These are phyloP conservation scores for Lagocephalus sceleratus DNA, from an alignment of 2,797 vertebrate genomes.

Conservation along the genomic window DNA sequence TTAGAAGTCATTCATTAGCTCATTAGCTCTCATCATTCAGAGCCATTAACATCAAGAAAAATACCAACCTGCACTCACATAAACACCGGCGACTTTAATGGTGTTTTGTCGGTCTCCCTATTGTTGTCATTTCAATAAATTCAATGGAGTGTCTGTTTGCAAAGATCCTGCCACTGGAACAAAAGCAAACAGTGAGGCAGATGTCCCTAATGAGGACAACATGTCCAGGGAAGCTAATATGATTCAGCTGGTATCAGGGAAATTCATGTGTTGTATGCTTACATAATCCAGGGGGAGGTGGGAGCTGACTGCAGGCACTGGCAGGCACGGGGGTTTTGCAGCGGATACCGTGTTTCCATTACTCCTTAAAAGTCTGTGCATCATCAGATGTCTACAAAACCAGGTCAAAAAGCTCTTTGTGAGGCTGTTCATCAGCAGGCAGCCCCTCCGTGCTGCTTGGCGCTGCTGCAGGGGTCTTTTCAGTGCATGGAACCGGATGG, in stretches of 20 bases:
- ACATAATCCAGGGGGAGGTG: slow-evolving; percentile 61
- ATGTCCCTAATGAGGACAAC: slow-evolving; percentile 59
- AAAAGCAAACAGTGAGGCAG: slow-evolving; percentile 58
- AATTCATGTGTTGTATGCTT: slow-evolving; percentile 49
- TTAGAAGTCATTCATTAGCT: slow-evolving; percentile 16
- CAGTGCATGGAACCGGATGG: slow-evolving; percentile 72
- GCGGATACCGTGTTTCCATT: slow-evolving; percentile 6
- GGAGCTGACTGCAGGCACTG: slow-evolving; percentile 39
- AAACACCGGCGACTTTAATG: slow-evolving; percentile 27
- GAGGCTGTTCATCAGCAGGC: slow-evolving; percentile 42
- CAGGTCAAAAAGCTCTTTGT: slow-evolving; percentile 36
- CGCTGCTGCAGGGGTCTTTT: slow-evolving; percentile 73
- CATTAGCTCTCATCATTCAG: slow-evolving; percentile 23
- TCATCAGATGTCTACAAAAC: slow-evolving; percentile 14
- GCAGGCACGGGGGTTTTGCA: slow-evolving; percentile 22
- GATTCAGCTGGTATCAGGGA: slow-evolving; percentile 39
- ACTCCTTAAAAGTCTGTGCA: slow-evolving; percentile 23
- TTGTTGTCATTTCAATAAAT: slow-evolving; percentile 53
- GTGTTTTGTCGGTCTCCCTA: slow-evolving; percentile 34
- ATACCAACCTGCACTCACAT: slow-evolving; percentile 28
- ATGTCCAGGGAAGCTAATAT: slow-evolving; percentile 34
- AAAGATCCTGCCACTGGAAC: slow-evolving; percentile 42
- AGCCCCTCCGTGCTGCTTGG: slow-evolving; percentile 42
- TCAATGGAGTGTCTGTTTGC: slow-evolving; percentile 52
- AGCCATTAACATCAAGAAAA: slow-evolving; percentile 22